Evolutionary conservation across 2,888 invertebrate genomes (phyloP), one percentile per base, ranked within the genome.

Genomic region (Epinotia ramella): DNA sequence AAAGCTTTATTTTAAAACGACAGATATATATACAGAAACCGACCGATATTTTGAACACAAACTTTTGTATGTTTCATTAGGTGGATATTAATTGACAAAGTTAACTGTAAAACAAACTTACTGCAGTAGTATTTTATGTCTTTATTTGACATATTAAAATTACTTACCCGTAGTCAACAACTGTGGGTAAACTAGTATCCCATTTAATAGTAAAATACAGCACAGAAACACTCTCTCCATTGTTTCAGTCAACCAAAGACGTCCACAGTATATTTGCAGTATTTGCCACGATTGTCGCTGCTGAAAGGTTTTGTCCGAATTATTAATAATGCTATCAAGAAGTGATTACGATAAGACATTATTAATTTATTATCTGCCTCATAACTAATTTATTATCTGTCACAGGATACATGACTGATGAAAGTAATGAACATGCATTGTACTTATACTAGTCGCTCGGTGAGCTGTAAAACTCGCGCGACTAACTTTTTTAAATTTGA

Each of bases 291-390:
- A 57, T 68, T 57, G 56, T 11, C 40, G n/a, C 40, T 18, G 60
- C 18, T 13, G 12, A 69, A 28, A 65, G 65, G n/a, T 28, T 71
- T 60, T 53, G 40, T 53, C 24, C 70, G 69, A 75, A 75, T 75
- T 46, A 68, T 73, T 56, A 71, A 75, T 49, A 4, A 13, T 5
- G 16, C 28, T 60, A 65, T 70, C 60, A 53, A 49, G n/a, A 57
- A 57, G 24, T n/a, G 56, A 73, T 59, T 57, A 64, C 18, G 73
- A 73, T 73, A 73, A 68, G 68, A 63, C 56, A 73, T 73, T 40
- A 63, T 24, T 60, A 56, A 56, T 65, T 28, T 28, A 64, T 56
- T 73, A 62, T 68, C 63, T 57, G 46, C 13, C 3, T 18, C n/a
- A n/a, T 62, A 1, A 7, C 33, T 62, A 57, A 20, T 57, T 9